Evolutionary conservation across 1,140 invertebrate genomes (phyloP).

Genomic region (Drosophila sechellia): DNA sequence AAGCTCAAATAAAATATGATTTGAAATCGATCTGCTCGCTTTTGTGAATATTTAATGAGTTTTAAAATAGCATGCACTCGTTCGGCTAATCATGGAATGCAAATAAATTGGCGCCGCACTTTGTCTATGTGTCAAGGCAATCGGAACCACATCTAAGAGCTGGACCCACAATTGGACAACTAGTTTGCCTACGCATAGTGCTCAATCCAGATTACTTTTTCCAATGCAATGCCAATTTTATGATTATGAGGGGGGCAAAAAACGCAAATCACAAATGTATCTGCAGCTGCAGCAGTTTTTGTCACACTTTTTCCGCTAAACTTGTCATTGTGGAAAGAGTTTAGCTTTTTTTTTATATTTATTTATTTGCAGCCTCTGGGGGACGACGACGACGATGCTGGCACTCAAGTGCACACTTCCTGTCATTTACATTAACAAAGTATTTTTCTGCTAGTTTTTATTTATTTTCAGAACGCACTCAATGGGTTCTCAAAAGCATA

Average conservation of each 20-base stretch:
- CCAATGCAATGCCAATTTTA: conserved; percentile 55
- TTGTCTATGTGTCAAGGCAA: conserved; percentile 68
- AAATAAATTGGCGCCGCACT: conserved; percentile 56
- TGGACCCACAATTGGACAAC: conserved; percentile 45
- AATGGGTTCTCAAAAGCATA: conserved; percentile 69
- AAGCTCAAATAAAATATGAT: too few species aligned
- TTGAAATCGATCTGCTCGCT: background rate
- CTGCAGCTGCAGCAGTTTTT: conserved; percentile 63
- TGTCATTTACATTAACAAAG: conserved; percentile 73
- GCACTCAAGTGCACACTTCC: conserved; percentile 79
- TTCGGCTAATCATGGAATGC: conserved; percentile 38
- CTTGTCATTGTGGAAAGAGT: conserved; percentile 55
- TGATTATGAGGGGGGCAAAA: conserved; percentile 43
- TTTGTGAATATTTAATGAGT: conserved; percentile 12
- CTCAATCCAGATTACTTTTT: conserved; percentile 50
- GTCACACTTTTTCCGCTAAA: conserved; percentile 46
- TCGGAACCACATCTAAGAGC: conserved; percentile 45
- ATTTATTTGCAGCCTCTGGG: conserved; percentile 48
- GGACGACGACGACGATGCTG: conserved; percentile 42
- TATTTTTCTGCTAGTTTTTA: conserved; percentile 53
- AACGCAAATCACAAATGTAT: conserved; percentile 34
- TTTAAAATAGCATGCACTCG: conserved; percentile 16
- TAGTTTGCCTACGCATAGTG: conserved; percentile 64
- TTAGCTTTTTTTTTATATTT: conserved; percentile 17
- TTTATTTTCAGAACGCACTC: conserved; percentile 69